Evolutionary conservation across 2,797 vertebrate genomes (phyloP).

Genomic region (Sebastes vulpes): DNA sequence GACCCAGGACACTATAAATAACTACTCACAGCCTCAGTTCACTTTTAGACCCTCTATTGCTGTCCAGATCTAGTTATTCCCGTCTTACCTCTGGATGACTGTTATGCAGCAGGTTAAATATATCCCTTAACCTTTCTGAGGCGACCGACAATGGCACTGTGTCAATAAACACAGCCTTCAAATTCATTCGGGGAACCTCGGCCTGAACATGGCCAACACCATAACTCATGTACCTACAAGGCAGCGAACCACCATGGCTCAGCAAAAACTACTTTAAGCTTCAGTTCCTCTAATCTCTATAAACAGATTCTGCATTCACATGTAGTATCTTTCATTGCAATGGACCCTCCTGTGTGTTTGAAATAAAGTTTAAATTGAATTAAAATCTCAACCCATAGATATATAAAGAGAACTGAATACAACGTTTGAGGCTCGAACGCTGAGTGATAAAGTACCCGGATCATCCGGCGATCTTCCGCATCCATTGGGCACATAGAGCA

Average conservation of each 20-base stretch:
- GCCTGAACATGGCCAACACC: background rate
- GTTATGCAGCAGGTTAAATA: slow-evolving; percentile 89
- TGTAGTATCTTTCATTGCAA: too few relatives aligned
- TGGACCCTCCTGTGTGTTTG: too few relatives aligned
- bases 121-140: slow-evolving; percentile 87
- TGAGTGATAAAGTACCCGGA: too few relatives aligned
- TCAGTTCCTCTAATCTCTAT: background rate
- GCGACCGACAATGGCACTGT: slow-evolving; percentile 1
- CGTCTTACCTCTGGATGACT: slow-evolving; percentile 66
- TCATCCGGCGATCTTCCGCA: too few relatives aligned
- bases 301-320: too few relatives aligned
- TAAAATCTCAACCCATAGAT: too few relatives aligned
- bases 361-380: too few relatives aligned
- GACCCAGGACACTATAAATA: slow-evolving; percentile 54
- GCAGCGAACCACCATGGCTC: background rate
- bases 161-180: slow-evolving; percentile 26
- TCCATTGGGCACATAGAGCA: too few relatives aligned
- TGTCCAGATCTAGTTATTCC: slow-evolving; percentile 48
- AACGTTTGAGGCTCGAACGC: too few relatives aligned
- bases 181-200: background rate
- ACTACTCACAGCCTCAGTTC: slow-evolving; percentile 15
- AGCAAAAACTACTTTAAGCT: background rate
- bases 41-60: slow-evolving; percentile 55
- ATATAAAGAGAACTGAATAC: background rate
- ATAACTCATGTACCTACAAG: background rate